These are phyloP conservation scores for Villa cingulata DNA, from an alignment of 2,888 invertebrate species.

Conservation along the genomic window DNA sequence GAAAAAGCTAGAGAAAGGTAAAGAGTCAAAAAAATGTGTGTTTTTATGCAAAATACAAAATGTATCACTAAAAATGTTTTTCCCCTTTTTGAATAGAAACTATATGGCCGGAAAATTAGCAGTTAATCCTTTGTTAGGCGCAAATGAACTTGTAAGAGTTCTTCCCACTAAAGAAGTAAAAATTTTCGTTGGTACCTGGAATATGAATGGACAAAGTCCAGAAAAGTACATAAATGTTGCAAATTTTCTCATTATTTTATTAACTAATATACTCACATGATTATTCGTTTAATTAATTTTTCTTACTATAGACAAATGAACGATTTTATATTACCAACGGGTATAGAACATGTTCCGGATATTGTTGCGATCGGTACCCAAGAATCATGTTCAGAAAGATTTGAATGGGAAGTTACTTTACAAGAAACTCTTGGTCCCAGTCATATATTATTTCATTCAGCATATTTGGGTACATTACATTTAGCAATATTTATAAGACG, in stretches of 20 bases:
- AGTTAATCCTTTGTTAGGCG: constrained; percentile 67
- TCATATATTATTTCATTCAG: constrained; percentile 78
- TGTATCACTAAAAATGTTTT: too few relatives aligned
- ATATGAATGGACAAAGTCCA: constrained; percentile 85
- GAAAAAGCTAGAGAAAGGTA: constrained; percentile 67
- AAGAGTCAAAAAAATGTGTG: background rate
- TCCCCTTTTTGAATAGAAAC: constrained; percentile 41
- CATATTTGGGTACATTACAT: constrained; percentile 75
- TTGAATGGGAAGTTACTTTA: constrained; percentile 77
- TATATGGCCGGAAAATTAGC: constrained; percentile 68
- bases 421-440: constrained; percentile 90
- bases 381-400: constrained; percentile 77
- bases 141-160: constrained; percentile 71
- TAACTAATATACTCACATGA: too few relatives aligned
- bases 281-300: too few relatives aligned
- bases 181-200: constrained; percentile 90
- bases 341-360: constrained; percentile 76
- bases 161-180: constrained; percentile 74
- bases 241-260: too few relatives aligned
- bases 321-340: constrained; percentile 77
- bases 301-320: constrained; percentile 55
- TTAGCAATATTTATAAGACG: constrained; percentile 75
- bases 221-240: constrained; percentile 54
- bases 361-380: constrained; percentile 88
- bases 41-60: background rate